phyloP scores from a whole-genome alignment of 2,797 vertebrate species.

The Psittacula derbiana region DNA sequence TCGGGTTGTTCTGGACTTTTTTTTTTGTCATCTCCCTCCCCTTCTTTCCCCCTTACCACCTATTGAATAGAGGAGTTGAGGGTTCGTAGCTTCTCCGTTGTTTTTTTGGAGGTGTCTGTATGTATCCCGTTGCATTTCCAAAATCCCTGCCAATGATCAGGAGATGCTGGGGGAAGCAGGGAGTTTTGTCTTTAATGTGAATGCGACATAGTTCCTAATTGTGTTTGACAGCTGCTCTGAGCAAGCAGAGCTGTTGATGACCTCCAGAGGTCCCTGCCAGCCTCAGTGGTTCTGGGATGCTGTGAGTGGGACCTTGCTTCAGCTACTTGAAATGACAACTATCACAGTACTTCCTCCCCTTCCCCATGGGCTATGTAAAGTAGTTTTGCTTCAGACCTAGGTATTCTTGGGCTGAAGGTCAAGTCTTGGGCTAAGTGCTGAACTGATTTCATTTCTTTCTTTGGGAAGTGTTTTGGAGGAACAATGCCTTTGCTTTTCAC shows the following conservation, averaged over 20 bases:
- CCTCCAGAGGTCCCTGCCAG: neutral
- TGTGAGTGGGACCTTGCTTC: neutral
- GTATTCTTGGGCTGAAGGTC: neutral
- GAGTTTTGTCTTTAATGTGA: neutral
- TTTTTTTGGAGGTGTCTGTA: neutral
- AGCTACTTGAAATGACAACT: neutral
- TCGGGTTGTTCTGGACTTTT: neutral
- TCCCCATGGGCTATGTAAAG: neutral
- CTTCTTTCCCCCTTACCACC: neutral
- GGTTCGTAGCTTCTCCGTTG: neutral
- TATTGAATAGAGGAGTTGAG: neutral
- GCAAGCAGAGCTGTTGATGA: neutral
- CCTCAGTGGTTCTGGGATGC: neutral
- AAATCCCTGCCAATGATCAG: neutral
- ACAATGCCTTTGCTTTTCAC: neutral
- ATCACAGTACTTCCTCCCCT: neutral
- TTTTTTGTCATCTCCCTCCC: too few relatives aligned
- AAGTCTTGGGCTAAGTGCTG: neutral
- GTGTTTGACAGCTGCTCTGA: neutral
- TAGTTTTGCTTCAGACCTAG: neutral
- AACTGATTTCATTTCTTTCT: neutral
- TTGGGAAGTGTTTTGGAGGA: neutral
- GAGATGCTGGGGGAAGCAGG: neutral
- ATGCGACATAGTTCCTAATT: fast-evolving
- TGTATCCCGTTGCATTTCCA: neutral